Base-by-base conservation (phyloP, 2,113 vertebrate genomes). In the Eulacestoma nigropectus region DNA sequence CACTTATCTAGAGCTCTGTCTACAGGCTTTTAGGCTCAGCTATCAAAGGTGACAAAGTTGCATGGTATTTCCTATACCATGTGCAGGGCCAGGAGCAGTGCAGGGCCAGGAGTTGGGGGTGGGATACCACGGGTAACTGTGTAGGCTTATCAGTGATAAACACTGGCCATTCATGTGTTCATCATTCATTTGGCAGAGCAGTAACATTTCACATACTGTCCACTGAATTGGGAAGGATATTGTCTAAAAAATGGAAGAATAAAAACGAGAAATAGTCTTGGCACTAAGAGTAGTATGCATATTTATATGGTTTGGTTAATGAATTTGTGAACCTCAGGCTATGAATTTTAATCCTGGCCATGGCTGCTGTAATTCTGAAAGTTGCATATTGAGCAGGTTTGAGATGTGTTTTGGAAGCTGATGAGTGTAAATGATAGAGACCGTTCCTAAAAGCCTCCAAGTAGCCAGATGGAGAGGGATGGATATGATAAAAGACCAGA, bases 141-240 rank as follows among this genome's bases (percentile, higher is more conserved):
- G 63, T 33, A 72, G 60, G 62, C 62, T 97, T 97, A 87, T 96
- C 87, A 91, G 16, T 81, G 70, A 86, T 94, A 96, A 89, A 72
- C 49, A 95, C 41, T 75, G 57, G 64, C 69, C 86, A 83, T 95
- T 89, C 70, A 35, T 53, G 60, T 74, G n/a, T 72, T 67, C 42
- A 56, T 91, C 52, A 80, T 33, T 55, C 32, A 50, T 59, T 85
- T 70, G 68, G 53, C 70, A 97, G 63, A 77, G 49, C 29, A 72
- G 64, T 8, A 84, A 47, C 33, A 16, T 80, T 53, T 80, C 37
- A 80, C 44, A 88, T 56, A 63, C 56, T 85, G 73, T 79, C 83
- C 11, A 4, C 64, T 94, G 74, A 80, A 35, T 30, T 52, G 95
- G 57, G 82, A 95, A 89, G 23, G 72, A 96, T 81, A 21, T 68